Evolutionary conservation across 1,140 invertebrate genomes (phyloP).

Genomic region (Aphelinus certus): DNA sequence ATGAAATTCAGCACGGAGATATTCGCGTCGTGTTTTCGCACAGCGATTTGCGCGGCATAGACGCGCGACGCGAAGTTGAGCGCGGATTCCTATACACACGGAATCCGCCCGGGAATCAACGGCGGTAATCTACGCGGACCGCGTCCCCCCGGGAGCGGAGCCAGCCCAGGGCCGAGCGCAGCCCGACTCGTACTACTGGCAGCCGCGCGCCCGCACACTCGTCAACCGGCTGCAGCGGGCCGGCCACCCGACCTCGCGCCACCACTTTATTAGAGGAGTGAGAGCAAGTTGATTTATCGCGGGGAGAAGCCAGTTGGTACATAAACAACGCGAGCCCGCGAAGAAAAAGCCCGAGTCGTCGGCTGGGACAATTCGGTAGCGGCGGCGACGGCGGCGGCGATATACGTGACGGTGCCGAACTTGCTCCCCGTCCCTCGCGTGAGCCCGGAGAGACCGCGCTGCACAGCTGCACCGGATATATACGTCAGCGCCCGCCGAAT

Average conservation of each 20-base stretch:
- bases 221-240: conserved; percentile 47
- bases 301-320: conserved; percentile 32
- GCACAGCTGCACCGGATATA: conserved; percentile 40
- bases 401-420: conserved; percentile 27
- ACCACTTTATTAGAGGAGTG: conserved; percentile 52
- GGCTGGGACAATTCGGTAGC: conserved; percentile 13
- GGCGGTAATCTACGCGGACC: no score
- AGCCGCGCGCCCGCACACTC: not conserved
- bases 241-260: no score
- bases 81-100: no score
- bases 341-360: not conserved
- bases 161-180: not conserved
- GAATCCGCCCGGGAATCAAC: not conserved
- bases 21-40: no score
- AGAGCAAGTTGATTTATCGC: conserved; percentile 56
- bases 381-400: not conserved
- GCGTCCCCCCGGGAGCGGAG: no score
- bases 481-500: conserved; percentile 33
- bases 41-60: no score
- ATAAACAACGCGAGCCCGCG: conserved; percentile 21
- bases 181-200: conserved; percentile 29
- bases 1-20: no score
- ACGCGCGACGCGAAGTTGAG: no score
- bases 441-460: not conserved
- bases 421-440: not conserved